Evolutionary conservation across 2,888 invertebrate species (phyloP), one percentile per base, ranked within the genome.

Genomic region (Cepaea hortensis): DNA sequence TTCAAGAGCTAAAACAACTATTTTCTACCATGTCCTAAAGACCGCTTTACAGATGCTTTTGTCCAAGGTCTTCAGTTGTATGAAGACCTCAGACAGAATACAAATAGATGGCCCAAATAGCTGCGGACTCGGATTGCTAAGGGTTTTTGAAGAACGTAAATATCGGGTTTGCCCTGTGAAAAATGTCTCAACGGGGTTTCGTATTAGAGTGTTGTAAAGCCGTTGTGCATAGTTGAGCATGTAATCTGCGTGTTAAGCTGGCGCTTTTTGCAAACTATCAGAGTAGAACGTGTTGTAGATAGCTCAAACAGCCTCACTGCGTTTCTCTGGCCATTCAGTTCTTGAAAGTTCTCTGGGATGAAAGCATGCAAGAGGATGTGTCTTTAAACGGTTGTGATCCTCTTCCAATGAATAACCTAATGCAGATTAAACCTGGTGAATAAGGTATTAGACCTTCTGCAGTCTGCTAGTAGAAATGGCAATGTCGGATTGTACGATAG

Each of bases 191-290:
- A 5, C 50, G 50, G 70, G 81, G n/a, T 23, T 48, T 4, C 81
- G 20, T 70, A 55, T 81, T 81, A 68, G n/a, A n/a, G 5, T 72
- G 20, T 72, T 72, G 70, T 81, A 23, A 81, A 13, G n/a, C 48
- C 3, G 81, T 50, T 50, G 20, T 55, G 81, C 72, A 68, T 55
- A 72, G 35, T n/a, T 81, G 72, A 72, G 81, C 81, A 18, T 68
- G 72, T 81, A 68, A 81, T 70, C 55, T 68, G 65, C 9, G 13
- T 50, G 48, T 81, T 81, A 48, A 48, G 20, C 50, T 18, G n/a
- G 50, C 50, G 81, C 7, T 81, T 55, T 81, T 81, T 81, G 72
- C 81, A 81, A 81, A 81, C 81, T 81, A 72, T 20, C 23, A 3
- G 61, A 55, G 61, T 23, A 61, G 23, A 18, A 3, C 3, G 13